Base-by-base conservation (phyloP, 2,113 vertebrate genomes). In the Leptosomus discolor region DNA sequence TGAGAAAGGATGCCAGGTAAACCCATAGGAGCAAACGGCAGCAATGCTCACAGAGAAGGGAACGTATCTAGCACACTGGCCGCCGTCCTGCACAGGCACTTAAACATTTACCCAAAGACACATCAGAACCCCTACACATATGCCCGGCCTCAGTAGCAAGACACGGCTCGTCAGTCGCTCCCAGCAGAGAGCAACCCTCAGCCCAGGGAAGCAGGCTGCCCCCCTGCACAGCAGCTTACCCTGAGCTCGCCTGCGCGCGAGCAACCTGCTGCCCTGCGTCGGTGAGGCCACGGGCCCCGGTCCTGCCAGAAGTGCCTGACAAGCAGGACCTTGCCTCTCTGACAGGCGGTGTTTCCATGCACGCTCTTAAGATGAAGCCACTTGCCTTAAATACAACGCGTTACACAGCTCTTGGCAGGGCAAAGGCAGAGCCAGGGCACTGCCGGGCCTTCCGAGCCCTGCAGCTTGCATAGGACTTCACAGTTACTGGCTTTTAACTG, bases 251-350 rank as follows among this genome's bases (percentile, higher is more conserved):
- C 39, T 10, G 45, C 61, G 32, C 22, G 9, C 9, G 3, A 45
- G 53, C 0, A 2, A 78, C 60, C 26, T 19, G 12, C 36, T 1
- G 1, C 36, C 30, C 56, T 10, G 32, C 9, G 7, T 0, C 2
- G 2, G 27, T 8, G 43, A 67, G n/a, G 71, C 8, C 4, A 1
- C 54, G 57, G 21, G 46, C 48, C n/a, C 65, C 58, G 71, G 26
- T 26, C 56, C 57, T 50, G 57, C 54, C 86, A 85, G 60, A 48
- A 85, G 27, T 5, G 20, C 43, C 32, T 18, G 20, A 19, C 0
- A 0, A 79, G 57, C 48, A 60, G 71, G 12, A 77, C 48, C 29
- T 23, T 45, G 48, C 21, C 48, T 37, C 45, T 1, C 2, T 9
- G 61, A 68, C 19, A 54, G 32, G 89, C 36, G 76, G 79, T 2